Percentiles rank a stretch among this genome's conserved stretches.
phyloP scores from a whole-genome alignment of 1,140 invertebrate species.

The Gyrodactylus salaris region DNA sequence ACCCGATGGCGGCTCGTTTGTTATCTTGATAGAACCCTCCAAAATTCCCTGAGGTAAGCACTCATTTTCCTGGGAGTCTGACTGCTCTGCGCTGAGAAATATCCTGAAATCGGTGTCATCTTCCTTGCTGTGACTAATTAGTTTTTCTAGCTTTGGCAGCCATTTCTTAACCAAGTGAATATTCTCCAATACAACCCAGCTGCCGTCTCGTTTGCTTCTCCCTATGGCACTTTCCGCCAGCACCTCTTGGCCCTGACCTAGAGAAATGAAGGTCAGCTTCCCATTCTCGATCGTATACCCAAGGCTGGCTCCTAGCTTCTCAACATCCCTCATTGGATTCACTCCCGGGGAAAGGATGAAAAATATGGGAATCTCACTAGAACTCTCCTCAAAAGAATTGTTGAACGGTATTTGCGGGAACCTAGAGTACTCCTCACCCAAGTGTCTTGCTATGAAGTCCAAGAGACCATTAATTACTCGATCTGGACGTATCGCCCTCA shows the following conservation, averaged over 20 bases:
- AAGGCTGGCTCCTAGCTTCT: slow-evolving; percentile 44
- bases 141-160: slow-evolving; percentile 60
- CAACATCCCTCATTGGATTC: slow-evolving; percentile 72
- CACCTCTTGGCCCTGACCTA: slow-evolving; percentile 72
- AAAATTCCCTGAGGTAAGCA: slow-evolving; percentile 71
- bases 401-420: slow-evolving; percentile 50
- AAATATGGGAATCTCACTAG: slow-evolving; percentile 59
- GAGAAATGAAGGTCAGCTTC: slow-evolving; percentile 72
- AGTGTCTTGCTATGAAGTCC: slow-evolving; percentile 65
- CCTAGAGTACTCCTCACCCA: slow-evolving; percentile 56
- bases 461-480: slow-evolving; percentile 48
- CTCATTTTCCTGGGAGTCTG: slow-evolving; percentile 41
- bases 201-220: slow-evolving; percentile 41
- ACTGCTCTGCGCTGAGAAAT: slow-evolving; percentile 69
- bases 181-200: slow-evolving; percentile 79
- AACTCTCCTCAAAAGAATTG: slow-evolving; percentile 67
- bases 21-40: slow-evolving; percentile 77
- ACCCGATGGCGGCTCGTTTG: slow-evolving; percentile 64
- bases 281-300: slow-evolving; percentile 40
- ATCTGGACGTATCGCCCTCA: slow-evolving; percentile 60
- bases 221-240: slow-evolving; percentile 71
- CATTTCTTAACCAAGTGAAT: slow-evolving; percentile 76
- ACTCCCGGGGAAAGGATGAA: slow-evolving; percentile 81
- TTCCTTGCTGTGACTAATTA: slow-evolving; percentile 31
- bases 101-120: slow-evolving; percentile 40